Conservation (phyloP, 1,140 invertebrate genomes). For the Sminthurides bifidus region DNA sequence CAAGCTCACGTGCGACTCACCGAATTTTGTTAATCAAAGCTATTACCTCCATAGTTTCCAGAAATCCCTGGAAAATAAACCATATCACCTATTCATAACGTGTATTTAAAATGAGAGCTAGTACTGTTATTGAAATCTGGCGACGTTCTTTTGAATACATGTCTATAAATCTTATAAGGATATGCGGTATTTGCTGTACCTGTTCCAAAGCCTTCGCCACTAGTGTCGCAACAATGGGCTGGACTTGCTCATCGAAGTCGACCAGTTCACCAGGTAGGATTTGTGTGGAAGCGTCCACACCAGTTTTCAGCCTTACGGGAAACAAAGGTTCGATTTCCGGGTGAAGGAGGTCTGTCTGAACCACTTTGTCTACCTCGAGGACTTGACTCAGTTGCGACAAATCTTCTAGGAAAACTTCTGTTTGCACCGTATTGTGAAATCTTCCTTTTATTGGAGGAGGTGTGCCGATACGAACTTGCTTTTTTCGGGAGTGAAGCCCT, state of each 20-base stretch:
- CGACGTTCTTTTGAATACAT: neutral
- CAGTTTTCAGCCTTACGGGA: constrained; percentile 1
- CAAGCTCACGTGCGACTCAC: neutral
- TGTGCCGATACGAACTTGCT: constrained; percentile 5
- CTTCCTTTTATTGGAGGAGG: constrained; percentile 22
- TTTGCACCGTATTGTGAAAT: constrained; percentile 17
- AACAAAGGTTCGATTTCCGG: constrained; percentile 1
- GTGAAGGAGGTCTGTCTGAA: constrained; percentile 24
- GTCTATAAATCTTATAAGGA: neutral
- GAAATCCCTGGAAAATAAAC: constrained; percentile 18
- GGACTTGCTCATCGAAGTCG: constrained; percentile 23
- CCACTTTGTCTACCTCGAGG: constrained; percentile 15
- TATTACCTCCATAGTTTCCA: constrained; percentile 28
- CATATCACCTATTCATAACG: too few species aligned
- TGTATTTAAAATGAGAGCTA: neutral
- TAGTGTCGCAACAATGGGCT: constrained; percentile 24
- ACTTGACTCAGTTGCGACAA: too few species aligned
- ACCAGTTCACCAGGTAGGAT: constrained; percentile 27
- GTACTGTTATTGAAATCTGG: neutral
- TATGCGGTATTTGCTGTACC: too few species aligned
- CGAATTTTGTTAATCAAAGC: too few species aligned
- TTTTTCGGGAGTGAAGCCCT: neutral
- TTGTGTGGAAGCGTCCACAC: constrained; percentile 26
- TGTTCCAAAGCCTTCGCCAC: constrained; percentile 30
- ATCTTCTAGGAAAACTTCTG: constrained; percentile 23